Evolutionary conservation across 2,888 invertebrate species (phyloP), one percentile per base, ranked within the genome.

Genomic region (Sinodicranocentrus sp.): DNA sequence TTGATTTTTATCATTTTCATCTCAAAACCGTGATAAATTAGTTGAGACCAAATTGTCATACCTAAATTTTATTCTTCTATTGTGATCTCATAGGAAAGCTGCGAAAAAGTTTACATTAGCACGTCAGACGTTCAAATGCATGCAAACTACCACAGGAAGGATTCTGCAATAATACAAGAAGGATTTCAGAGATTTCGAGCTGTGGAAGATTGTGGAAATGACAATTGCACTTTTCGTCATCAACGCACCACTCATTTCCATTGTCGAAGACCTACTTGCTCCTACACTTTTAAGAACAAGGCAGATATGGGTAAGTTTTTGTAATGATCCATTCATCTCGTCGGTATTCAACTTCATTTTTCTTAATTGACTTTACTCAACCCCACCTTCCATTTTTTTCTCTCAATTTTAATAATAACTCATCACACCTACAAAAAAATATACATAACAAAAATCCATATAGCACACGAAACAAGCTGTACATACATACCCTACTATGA

Each of bases 71-170:
- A 6, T 33, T 33, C 10, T 33, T 33, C 33, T 33, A 33, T 52
- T 52, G 17, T 17, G 5, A 48, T 26, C 15, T 88, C 89, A 6
- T 90, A 93, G 92, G 91, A 91, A 85, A 91, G 91, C 88, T 96
- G 96, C 90, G 91, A 92, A 89, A 98, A 98, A 92, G 97, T 98
- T 0, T 99, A 99, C 92, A 98, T 99, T 90, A 98, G 98, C 89
- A 99, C 99, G 2, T 98, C 98, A 67, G 99, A 99, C 91, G 98
- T 99, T 2, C 98, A 99, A 92, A 98, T 98, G 98, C 99, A 99
- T 91, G 98, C 98, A 2, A 98, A 98, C 91, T 98, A 98, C 91
- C 99, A 99, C 91, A 94, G 98, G 77, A 99, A 99, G 91, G 98
- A 98, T 91, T 97, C 97, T 0, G 98, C 98, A 19, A 98, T 99